Conservation (phyloP, 1,140 invertebrate species). For the Holcopasites calliopsidis region DNA sequence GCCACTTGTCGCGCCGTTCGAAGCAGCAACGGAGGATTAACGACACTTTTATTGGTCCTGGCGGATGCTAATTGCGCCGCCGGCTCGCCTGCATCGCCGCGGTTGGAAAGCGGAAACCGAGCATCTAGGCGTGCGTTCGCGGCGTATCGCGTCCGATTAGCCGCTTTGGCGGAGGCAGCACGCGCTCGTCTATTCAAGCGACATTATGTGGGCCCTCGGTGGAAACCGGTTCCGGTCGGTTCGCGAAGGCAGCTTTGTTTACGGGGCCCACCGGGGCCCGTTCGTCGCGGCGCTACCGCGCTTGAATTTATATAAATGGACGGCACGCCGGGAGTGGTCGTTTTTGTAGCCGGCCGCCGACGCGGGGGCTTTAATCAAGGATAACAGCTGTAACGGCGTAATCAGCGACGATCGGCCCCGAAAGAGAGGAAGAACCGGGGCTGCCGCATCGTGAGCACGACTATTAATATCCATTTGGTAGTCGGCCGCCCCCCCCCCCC, state of each 20-base stretch:
- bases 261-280: constrained; percentile 54
- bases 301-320: constrained; percentile 64
- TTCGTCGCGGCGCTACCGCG: constrained; percentile 63
- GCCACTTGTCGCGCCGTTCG: constrained; percentile 63
- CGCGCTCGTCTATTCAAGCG: constrained; percentile 49
- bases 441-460: constrained; percentile 62
- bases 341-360: constrained; percentile 32
- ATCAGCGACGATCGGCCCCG: constrained; percentile 71
- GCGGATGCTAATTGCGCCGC: constrained; percentile 68
- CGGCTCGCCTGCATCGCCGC: constrained; percentile 62
- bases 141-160: neutral
- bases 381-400: constrained; percentile 76
- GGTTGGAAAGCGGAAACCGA: constrained; percentile 45
- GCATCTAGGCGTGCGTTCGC: neutral
- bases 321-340: constrained; percentile 18
- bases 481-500: constrained; percentile 45
- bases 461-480: constrained; percentile 77
- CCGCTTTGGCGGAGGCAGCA: neutral
- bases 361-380: constrained; percentile 72
- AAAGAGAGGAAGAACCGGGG: neutral
- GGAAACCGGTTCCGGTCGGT: constrained; percentile 64
- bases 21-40: constrained; percentile 63
- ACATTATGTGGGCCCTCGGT: constrained; percentile 36
- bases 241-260: constrained; percentile 43
- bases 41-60: constrained; percentile 72